phyloP scores from a whole-genome alignment of 2,797 vertebrate species.

The Mormyrops boulengeri region DNA sequence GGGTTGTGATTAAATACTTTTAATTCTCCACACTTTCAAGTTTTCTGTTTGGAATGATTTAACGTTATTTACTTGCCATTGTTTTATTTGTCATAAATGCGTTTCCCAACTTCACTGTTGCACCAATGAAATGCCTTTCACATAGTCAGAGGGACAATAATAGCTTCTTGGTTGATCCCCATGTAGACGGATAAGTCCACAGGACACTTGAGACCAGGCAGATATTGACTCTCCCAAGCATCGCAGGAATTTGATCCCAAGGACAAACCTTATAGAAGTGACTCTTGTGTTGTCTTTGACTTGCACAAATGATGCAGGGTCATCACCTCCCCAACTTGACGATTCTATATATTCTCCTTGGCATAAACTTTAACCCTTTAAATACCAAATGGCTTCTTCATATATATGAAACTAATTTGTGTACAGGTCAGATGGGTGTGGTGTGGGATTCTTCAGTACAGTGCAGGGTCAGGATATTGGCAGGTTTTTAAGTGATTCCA shows the following conservation, averaged over 20 bases:
- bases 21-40: not conserved
- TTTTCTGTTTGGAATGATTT: not conserved
- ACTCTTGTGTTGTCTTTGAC: not conserved
- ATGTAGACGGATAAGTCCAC: not conserved
- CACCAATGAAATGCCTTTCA: not conserved
- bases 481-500: not conserved
- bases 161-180: slow-evolving; percentile 1
- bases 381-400: not conserved
- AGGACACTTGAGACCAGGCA: slow-evolving; percentile 3
- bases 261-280: slow-evolving; percentile 17
- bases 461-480: not conserved
- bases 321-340: not conserved
- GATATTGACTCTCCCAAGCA: slow-evolving; percentile 19
- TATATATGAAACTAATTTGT: not conserved
- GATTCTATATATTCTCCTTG: not conserved
- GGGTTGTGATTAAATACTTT: not conserved
- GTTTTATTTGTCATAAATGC: not conserved
- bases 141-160: not conserved
- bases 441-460: not conserved
- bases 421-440: not conserved
- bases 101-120: not conserved
- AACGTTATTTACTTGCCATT: not conserved
- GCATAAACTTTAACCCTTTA: slow-evolving; percentile 7
- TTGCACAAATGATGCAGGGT: not conserved
- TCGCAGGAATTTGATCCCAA: slow-evolving; percentile 20